Conservation (phyloP, 2,888 invertebrate species). For the Lampropteryx suffumata region DNA sequence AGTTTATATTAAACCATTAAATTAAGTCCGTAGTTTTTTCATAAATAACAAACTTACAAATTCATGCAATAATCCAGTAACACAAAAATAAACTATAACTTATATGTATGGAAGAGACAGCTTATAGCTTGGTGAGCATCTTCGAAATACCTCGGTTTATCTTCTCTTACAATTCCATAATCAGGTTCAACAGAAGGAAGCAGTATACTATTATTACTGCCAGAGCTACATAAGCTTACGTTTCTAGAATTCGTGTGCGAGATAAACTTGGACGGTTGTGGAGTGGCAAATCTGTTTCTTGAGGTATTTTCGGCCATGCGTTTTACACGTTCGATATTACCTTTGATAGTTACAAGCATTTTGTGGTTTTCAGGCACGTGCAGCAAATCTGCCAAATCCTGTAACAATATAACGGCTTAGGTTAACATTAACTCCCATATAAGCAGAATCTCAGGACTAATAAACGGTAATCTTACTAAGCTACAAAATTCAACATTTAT, state of each 20-base stretch:
- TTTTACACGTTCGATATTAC: slow-evolving; percentile 59
- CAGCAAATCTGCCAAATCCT: slow-evolving; percentile 67
- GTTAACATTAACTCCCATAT: no score
- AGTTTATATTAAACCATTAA: not conserved
- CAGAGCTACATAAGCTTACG: slow-evolving; percentile 40
- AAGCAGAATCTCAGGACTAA: no score
- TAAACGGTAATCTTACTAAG: no score
- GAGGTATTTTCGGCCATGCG: slow-evolving; percentile 57
- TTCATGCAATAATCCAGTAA: slow-evolving; percentile 1
- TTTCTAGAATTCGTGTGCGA: slow-evolving; percentile 52
- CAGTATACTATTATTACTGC: slow-evolving; percentile 27
- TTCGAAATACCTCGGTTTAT: slow-evolving; percentile 69
- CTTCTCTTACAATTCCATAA: slow-evolving; percentile 64
- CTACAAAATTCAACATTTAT: not conserved
- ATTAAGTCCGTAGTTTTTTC: not conserved
- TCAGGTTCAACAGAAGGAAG: slow-evolving; percentile 69
- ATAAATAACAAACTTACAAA: slow-evolving; percentile 7
- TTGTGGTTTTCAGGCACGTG: slow-evolving; percentile 65
- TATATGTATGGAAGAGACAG: slow-evolving; percentile 65
- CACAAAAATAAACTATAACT: slow-evolving; percentile 45
- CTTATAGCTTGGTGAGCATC: slow-evolving; percentile 71
- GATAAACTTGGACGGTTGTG: slow-evolving; percentile 49
- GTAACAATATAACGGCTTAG: slow-evolving; percentile 17
- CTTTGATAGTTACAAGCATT: slow-evolving; percentile 62
- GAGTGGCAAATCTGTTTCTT: slow-evolving; percentile 52